Conservation (phyloP, 30 jellyfish, hydroid and myxozoan species). For the Aurelia aurita complex sp. Pacific region DNA sequence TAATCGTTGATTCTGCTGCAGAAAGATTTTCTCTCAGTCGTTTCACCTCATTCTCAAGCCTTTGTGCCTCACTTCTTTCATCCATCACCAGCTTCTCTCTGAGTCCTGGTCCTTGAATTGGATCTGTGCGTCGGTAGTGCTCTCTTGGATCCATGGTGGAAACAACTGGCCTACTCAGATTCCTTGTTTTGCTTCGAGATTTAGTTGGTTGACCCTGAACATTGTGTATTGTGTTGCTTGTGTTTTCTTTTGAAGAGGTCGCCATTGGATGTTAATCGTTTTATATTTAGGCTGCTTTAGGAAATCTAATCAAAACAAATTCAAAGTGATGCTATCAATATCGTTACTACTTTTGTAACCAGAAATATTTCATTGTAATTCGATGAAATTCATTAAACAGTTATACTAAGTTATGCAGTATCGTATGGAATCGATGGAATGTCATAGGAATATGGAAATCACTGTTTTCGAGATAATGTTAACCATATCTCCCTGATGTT, state of each 20-base stretch:
- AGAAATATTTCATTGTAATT: no score
- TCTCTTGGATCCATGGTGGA: conserved; percentile 54
- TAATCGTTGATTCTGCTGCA: conserved; percentile 78
- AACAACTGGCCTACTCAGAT: conserved; percentile 60
- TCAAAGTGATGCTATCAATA: neutral
- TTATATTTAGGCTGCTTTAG: neutral
- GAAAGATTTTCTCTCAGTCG: conserved; percentile 76
- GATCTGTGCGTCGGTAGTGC: conserved; percentile 4
- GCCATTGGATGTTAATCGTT: conserved; percentile 14
- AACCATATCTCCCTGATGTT: no score
- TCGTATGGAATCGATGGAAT: no score
- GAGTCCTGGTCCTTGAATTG: conserved; percentile 28
- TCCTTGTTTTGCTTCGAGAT: conserved; percentile 35
- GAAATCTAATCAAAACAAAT: no score
- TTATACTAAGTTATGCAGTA: no score
- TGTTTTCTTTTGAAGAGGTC: conserved; percentile 20
- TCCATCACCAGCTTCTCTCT: conserved; percentile 15
- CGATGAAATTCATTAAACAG: no score
- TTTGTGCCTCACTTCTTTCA: conserved; percentile 50
- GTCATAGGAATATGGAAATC: no score
- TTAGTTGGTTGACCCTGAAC: conserved; percentile 52
- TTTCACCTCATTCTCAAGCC: conserved; percentile 71
- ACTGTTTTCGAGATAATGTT: no score
- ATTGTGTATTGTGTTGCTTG: neutral
- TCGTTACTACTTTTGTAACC: no score